Evolutionary conservation across 2,797 vertebrate genomes (phyloP), one percentile per base, ranked within the genome.

Genomic region (Tympanoctomys barrerae): DNA sequence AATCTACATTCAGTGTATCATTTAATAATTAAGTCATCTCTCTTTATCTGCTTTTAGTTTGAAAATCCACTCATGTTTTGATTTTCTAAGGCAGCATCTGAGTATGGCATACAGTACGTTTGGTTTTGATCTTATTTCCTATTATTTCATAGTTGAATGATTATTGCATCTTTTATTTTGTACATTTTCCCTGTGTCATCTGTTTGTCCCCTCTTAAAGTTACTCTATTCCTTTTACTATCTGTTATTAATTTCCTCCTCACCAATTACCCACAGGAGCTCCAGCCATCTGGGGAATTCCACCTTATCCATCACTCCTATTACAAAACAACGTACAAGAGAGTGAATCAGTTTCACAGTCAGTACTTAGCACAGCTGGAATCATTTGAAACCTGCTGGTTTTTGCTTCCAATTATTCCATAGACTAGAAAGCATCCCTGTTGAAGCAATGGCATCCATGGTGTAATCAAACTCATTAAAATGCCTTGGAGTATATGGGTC

Each of bases 361-460:
- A 98, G 95, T 97, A 97, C 96, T 97, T 98, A 97, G 94, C 96
- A 88, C 96, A 97, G 98, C 95, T 82, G 95, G 96, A 98, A 94
- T 92, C 86, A 80, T 98, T 97, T 97, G 97, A 95, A 98, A 98
- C 97, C 97, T 98, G 97, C 97, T 98, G 97, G 93, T 86, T 98
- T 97, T 96, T 98, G 93, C 94, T 98, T 98, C 97, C 97, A 98
- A 98, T 98, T 98, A 98, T 96, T 96, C 96, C 92, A 87, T 97
- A 97, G 96, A 83, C 94, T 98, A 92, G 93, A 98, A 98, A 97
- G 94, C 87, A 2, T 75, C 98, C 91, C 81, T 97, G 95, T 94
- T 97, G 97, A 98, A 98, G 90, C 96, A 97, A 97, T 97, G 62
- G 86, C 97, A 97, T 98, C 94, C 84, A 90, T 93, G 95, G 94